A percentile compares a stretch with the other conserved stretches of the same genome.
phyloP scores from a whole-genome alignment of 2,888 invertebrate genomes.

The Xanthia icteritia region DNA sequence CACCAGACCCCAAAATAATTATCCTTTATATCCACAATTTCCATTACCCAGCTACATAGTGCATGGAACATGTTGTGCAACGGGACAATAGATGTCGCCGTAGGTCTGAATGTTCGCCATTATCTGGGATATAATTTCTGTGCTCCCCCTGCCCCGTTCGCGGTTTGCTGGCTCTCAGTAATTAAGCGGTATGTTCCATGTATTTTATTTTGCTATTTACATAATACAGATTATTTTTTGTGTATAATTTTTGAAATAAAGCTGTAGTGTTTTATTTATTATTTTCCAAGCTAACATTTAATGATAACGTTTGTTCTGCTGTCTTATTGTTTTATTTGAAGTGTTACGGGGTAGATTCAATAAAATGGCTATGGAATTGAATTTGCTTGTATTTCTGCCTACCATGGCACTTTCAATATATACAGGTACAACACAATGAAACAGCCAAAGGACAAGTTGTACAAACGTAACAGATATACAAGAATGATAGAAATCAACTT shows the following conservation, averaged over 20 bases:
- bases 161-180: constrained; percentile 66
- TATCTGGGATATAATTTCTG: constrained; percentile 79
- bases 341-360: too few relatives aligned
- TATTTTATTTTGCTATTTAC: constrained; percentile 51
- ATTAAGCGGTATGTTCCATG: constrained; percentile 62
- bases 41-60: constrained; percentile 39
- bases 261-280: not conserved
- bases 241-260: not conserved
- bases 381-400: too few relatives aligned
- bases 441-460: too few relatives aligned
- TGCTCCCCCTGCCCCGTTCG: constrained; percentile 65
- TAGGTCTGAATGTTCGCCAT: constrained; percentile 72
- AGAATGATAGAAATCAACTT: too few relatives aligned
- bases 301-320: not conserved
- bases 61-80: constrained; percentile 60
- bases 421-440: too few relatives aligned
- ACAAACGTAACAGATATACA: too few relatives aligned
- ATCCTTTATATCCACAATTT: constrained; percentile 32
- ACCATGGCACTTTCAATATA: too few relatives aligned
- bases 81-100: constrained; percentile 77
- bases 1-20: constrained; percentile 44
- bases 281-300: not conserved
- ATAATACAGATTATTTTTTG: not conserved
- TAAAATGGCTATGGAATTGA: too few relatives aligned
- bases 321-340: too few relatives aligned